Percentiles rank a stretch among this genome's conserved stretches.
phyloP scores from a whole-genome alignment of 2,888 invertebrate genomes.

The Chrysotoxum bicinctum region DNA sequence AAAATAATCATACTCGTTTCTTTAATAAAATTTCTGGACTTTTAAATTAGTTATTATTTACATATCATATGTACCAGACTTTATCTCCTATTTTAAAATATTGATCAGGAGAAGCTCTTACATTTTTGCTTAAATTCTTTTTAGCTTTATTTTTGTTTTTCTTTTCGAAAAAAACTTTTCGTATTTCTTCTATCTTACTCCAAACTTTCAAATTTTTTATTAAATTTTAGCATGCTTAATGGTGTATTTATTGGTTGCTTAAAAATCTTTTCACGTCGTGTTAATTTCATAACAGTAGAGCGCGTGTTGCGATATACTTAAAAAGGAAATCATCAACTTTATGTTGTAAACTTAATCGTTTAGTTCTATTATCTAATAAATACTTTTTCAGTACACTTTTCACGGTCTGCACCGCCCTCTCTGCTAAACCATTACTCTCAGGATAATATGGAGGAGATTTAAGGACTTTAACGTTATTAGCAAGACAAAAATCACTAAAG shows the following conservation, averaged over 20 bases:
- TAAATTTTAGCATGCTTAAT: background rate
- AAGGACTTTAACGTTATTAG: background rate
- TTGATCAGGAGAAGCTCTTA: background rate
- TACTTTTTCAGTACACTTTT: no score
- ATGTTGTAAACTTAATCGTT: no score
- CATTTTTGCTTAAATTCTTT: background rate
- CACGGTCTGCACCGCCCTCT: no score
- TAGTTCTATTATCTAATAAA: no score
- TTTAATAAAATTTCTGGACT: background rate
- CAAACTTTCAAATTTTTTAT: background rate
- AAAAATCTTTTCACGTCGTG: slow-evolving; percentile 7
- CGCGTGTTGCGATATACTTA: slow-evolving; percentile 1
- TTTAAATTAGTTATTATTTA: background rate
- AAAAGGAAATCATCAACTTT: slow-evolving; percentile 6
- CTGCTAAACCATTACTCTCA: no score
- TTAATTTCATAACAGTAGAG: background rate
- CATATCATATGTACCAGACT: background rate
- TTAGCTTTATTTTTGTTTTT: no score
- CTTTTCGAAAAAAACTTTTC: no score
- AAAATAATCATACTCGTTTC: no score
- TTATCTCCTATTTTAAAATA: background rate
- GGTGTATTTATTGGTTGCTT: slow-evolving; percentile 1
- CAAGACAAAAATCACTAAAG: no score
- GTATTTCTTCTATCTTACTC: no score
- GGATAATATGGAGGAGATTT: no score